A percentile compares a stretch with the other conserved stretches of the same genome.
Evolutionary conservation across 2,888 invertebrate species (phyloP).

Genomic region (Itoplectis maculator): DNA sequence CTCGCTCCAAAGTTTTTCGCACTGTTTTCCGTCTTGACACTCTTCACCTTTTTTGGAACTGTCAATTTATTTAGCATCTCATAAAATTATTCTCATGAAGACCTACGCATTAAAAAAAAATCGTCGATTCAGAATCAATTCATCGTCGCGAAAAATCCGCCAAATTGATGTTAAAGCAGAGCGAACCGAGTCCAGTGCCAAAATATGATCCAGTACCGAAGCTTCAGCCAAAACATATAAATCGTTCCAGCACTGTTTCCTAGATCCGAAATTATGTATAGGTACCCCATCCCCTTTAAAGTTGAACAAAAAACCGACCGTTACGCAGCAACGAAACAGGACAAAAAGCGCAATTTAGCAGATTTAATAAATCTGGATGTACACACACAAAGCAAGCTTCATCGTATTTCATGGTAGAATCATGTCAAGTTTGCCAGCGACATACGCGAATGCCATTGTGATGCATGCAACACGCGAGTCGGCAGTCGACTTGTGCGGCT

Average conservation of each 20-base stretch:
- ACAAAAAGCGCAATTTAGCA: background rate
- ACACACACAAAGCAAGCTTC: background rate
- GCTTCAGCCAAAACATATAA: background rate
- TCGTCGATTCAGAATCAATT: too few species aligned
- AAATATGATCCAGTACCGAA: background rate
- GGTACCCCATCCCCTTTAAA: background rate
- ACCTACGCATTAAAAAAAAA: too few species aligned
- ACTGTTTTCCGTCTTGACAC: too few species aligned
- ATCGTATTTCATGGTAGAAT: background rate
- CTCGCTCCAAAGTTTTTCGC: background rate
- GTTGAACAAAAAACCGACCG: background rate
- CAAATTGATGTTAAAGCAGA: background rate
- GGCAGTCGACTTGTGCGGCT: background rate
- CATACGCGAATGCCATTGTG: background rate
- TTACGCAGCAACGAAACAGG: background rate
- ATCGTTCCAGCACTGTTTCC: background rate
- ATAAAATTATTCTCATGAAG: too few species aligned
- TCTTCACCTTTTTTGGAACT: too few species aligned
- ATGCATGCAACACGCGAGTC: background rate
- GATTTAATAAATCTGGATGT: background rate
- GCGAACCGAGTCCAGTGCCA: background rate
- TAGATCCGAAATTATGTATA: background rate
- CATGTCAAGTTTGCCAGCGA: background rate
- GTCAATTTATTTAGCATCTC: too few species aligned
- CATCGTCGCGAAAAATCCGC: background rate